These are phyloP conservation scores for Stenchaetothrips biformis DNA, from an alignment of 2,888 invertebrate genomes.

Conservation along the genomic window DNA sequence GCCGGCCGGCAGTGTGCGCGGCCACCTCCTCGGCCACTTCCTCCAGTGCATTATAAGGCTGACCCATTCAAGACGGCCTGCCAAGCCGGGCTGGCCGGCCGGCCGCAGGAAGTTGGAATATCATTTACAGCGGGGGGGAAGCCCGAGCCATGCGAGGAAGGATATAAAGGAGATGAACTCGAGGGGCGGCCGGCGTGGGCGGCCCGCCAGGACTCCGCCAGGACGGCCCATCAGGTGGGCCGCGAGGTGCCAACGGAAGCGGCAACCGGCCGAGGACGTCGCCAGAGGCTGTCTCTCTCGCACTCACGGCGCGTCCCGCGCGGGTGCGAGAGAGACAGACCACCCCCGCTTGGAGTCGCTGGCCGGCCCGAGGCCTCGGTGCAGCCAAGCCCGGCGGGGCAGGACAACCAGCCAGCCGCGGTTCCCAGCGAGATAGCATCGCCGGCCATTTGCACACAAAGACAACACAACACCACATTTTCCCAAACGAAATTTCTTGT, in stretches of 20 bases:
- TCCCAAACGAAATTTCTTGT: background rate
- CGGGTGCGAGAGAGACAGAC: background rate
- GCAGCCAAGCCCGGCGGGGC: background rate
- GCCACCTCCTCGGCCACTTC: background rate
- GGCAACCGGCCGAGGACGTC: too few relatives aligned
- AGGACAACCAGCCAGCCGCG: background rate
- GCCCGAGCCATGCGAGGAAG: background rate
- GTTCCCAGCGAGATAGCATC: background rate
- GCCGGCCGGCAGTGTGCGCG: background rate
- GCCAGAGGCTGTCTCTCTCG: too few relatives aligned
- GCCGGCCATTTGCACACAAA: constrained; percentile 21
- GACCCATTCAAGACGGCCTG: background rate
- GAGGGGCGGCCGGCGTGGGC: background rate
- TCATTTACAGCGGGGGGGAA: background rate
- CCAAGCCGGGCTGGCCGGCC: background rate
- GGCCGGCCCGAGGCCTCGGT: too few relatives aligned
- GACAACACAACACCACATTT: constrained; percentile 6
- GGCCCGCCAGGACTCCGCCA: background rate
- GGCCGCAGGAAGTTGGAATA: background rate
- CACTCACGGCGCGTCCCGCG: too few relatives aligned
- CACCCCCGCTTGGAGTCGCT: too few relatives aligned
- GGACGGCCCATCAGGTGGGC: background rate
- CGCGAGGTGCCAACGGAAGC: background rate
- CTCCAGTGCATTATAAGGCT: background rate
- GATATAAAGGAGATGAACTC: background rate